Conservation (phyloP, 2,113 vertebrate genomes). For the Gasterosteus nipponicus region DNA sequence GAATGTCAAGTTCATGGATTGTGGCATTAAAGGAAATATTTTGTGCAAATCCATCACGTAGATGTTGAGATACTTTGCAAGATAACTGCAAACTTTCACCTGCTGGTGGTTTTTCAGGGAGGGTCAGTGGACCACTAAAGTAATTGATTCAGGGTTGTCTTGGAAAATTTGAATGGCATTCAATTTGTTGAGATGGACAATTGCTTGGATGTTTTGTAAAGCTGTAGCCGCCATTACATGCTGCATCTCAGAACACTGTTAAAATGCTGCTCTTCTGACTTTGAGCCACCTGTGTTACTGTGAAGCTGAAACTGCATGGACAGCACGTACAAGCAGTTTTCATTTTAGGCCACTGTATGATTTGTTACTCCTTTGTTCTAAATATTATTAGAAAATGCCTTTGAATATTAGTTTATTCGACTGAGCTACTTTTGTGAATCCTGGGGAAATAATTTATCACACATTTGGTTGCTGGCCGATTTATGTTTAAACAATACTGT, state of each 20-base stretch:
- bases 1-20: no score
- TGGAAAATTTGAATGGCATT: no score
- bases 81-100: no score
- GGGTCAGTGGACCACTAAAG: no score
- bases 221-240: background rate
- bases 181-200: background rate
- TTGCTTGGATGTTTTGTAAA: constrained; percentile 32
- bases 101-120: no score
- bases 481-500: no score
- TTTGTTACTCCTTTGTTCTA: constrained; percentile 17
- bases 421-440: background rate
- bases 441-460: no score
- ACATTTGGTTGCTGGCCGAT: no score
- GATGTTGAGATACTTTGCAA: no score
- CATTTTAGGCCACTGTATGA: constrained; percentile 10
- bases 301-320: constrained; percentile 19
- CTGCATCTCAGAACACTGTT: constrained; percentile 13
- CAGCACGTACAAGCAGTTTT: constrained; percentile 7
- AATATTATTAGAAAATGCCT: constrained; percentile 23
- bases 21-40: no score
- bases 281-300: constrained; percentile 3
- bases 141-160: no score
- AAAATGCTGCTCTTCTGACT: constrained; percentile 13
- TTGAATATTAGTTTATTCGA: background rate
- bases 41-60: no score